Conservation (phyloP, 1,140 invertebrate genomes). For the Bombus soroeensis region DNA sequence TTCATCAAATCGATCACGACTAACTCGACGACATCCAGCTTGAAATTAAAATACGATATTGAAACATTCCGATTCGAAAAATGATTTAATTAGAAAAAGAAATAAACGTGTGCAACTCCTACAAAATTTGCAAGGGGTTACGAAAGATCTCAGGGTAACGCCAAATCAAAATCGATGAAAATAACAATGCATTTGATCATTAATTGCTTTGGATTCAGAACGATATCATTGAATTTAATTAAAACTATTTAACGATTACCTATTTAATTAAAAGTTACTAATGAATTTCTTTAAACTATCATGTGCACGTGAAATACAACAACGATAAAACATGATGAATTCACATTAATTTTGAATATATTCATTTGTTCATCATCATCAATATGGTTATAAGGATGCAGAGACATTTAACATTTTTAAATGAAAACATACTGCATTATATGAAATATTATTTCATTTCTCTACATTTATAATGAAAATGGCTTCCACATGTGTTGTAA, state of each 20-base stretch:
- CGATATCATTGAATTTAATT: constrained; percentile 23
- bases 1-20: constrained; percentile 47
- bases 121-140: constrained; percentile 58
- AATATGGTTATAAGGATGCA: background rate
- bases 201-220: constrained; percentile 45
- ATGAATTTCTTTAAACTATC: background rate
- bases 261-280: constrained; percentile 5
- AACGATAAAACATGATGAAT: constrained; percentile 15
- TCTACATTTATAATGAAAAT: constrained; percentile 32
- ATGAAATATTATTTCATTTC: constrained; percentile 39
- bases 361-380: background rate
- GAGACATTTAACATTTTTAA: background rate
- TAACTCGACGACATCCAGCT: constrained; percentile 47
- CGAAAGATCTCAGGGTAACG: constrained; percentile 65
- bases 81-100: constrained; percentile 52
- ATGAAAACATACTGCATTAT: background rate
- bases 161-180: constrained; percentile 60
- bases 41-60: constrained; percentile 44
- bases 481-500: constrained; percentile 45
- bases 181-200: constrained; percentile 43
- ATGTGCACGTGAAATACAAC: background rate
- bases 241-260: background rate
- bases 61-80: constrained; percentile 70
- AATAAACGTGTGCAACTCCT: constrained; percentile 37
- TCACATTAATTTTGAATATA: background rate